Base-by-base conservation (phyloP, 2,113 vertebrate species). In the Oreochromis aureus region DNA sequence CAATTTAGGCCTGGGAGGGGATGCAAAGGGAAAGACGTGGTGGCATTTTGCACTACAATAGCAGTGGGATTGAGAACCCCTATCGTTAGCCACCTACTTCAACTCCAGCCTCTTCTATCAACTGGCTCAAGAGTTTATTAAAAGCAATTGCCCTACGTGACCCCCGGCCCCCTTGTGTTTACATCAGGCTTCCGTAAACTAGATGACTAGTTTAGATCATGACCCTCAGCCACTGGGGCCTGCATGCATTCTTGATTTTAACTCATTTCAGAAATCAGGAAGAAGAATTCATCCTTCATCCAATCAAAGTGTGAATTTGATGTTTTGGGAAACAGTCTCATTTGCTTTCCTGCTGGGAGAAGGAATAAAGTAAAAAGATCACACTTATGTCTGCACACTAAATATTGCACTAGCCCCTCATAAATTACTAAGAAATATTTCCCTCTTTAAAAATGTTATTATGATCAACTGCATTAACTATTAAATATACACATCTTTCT, bases 91-190 rank as follows among this genome's bases (percentile, higher is more conserved):
- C 95, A 96, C 96, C 81, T 95, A 96, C 97, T 97, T 96, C 95
- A 96, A 95, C 94, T 96, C 95, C 94, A 95, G 94, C 91, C 96
- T 96, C 95, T 95, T 97, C 96, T 96, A 95, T 96, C 95, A 97
- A 96, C 96, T 96, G 95, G 85, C 95, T 96, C 95, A 93, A 95
- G 95, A 97, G 97, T 97, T 97, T 97, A 97, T 98, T 97, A 97
- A 97, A 97, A 97, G 96, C 96, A 96, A 96, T 96, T 95, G 94
- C 85, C 93, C 94, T 78, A 24, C 81, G 87, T 94, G 91, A 93
- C 94, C 93, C 93, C 87, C 86, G 80, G 59, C 91, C 91, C 91
- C 87, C 82, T 48, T 92, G n/a, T 93, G 96, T 96, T 96, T 95
- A 94, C 93, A 94, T 95, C 92, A 93, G 94, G 96, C 95, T 94